Base-by-base conservation (phyloP, 2,797 vertebrate species). In the Manis javanica region DNA sequence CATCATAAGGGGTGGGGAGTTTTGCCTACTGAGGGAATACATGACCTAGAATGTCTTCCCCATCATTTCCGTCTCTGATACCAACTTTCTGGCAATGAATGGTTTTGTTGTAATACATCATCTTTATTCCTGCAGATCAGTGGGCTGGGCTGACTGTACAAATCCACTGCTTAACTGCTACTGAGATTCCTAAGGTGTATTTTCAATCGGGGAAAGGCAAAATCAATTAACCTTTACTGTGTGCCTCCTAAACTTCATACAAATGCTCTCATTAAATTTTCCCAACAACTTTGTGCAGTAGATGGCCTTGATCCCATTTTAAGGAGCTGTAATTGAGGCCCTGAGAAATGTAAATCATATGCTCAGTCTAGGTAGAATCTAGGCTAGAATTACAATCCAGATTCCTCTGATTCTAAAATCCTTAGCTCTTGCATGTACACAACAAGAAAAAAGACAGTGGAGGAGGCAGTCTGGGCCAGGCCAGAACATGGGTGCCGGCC, bases 171-270 rank as follows among this genome's bases (percentile, higher is more conserved):
- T 81, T n/a, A 64, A 81, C 66, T 77, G 46, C 19, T 61, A 19
- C 19, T 61, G 90, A 90, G 51, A 64, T 91, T 90, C 94, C 63
- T 64, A 61, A 91, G 57, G 23, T 64, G 16, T n/a, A 31, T 51
- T 78, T 94, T 92, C n/a, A 87, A 42, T n/a, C 69, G 34, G 39
- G 39, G 13, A 82, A 92, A 86, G 14, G 53, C 61, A 91, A 74
- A 10, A 12, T 29, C 42, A 42, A 64, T 93, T 39, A 61, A 68
- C 34, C 13, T 84, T 91, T 34, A 63, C 12, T 13, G 5, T 42
- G 10, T 29, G 3, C 55, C 37, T 85, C 75, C 39, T 85, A 16
- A 88, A 49, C 15, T 39, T 91, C 53, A 34, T 42, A 51, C 8
- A 15, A 31, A 31, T 12, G 3, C 1, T 71, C 23, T 91, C 49